Base-by-base conservation (phyloP, 2,113 vertebrate species). In the Bolborhynchus lineola region DNA sequence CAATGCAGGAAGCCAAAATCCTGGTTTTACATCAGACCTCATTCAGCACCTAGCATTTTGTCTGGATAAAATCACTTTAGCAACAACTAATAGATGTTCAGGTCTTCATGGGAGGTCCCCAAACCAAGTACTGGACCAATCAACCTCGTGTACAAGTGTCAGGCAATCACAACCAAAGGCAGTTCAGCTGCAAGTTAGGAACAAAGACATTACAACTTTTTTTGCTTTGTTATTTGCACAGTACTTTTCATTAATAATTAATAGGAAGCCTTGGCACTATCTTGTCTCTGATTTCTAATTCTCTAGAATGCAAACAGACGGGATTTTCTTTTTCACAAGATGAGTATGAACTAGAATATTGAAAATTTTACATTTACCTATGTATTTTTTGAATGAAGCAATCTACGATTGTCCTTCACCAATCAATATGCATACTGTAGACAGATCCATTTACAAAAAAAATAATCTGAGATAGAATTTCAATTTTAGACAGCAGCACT, bases 221-320 rank as follows among this genome's bases (percentile, higher is more conserved):
- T 64, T 49, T 88, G 35, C 79, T 86, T 80, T 89, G 63, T 65
- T 94, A 95, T 96, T 95, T 94, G 50, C 63, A 85, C 55, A 89
- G 33, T 44, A 60, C 8, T 88, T 64, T 63, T 81, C 91, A 93
- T 94, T 68, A 80, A 94, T 88, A 89, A 95, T 93, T 93, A 85
- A 92, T 35, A 86, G 26, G 8, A 94, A 93, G 49, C n/a, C 26
- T 49, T 44, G 46, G 47, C 26, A 81, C 47, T 59, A 60, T 59
- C 74, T 69, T 71, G 11, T 68, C 83, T 84, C 86, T 82, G 29
- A 76, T 88, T 96, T 82, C n/a, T 74, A 52, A 87, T 80, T 77
- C 29, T 81, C 71, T 72, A 65, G 39, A 92, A 94, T 57, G 44
- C 68, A 93, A 72, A 72, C 0, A 62, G 31, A 55, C 6, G 2